These are phyloP conservation scores for Caligus rogercresseyi DNA, from an alignment of 1,140 invertebrate genomes.

Conservation along the genomic window DNA sequence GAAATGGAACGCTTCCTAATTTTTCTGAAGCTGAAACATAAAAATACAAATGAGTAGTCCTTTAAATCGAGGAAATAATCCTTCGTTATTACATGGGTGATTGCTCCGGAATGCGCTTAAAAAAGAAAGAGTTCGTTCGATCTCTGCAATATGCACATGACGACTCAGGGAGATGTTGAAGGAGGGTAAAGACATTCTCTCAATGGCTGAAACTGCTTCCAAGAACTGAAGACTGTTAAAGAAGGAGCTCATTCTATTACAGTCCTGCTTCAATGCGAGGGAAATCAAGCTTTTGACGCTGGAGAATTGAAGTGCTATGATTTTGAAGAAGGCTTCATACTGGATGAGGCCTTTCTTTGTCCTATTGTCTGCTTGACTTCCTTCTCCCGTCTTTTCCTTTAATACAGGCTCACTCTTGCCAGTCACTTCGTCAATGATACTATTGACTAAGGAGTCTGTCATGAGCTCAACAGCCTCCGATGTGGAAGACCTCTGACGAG, in stretches of 20 bases:
- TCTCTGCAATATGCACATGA: background rate
- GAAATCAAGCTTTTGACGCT: background rate
- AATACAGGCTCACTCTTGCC: background rate
- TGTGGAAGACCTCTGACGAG: too few species aligned
- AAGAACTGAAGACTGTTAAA: background rate
- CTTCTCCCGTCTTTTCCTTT: background rate
- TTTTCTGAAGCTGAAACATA: too few species aligned
- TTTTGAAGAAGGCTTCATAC: background rate
- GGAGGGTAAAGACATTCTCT: background rate
- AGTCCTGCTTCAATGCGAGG: background rate
- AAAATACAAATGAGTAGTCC: too few species aligned
- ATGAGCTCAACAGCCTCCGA: background rate
- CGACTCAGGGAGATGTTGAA: background rate
- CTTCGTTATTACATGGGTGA: too few species aligned
- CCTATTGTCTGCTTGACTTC: background rate
- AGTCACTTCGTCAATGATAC: background rate
- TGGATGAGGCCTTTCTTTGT: background rate
- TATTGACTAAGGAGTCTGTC: background rate
- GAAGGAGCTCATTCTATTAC: background rate
- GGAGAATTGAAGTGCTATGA: background rate
- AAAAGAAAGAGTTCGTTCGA: background rate
- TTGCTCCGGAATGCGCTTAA: background rate
- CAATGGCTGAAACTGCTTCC: background rate
- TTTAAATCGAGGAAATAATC: too few species aligned
- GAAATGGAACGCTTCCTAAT: background rate